These are phyloP conservation scores for Caenorhabditis sinica DNA, from an alignment of 2,888 invertebrate genomes.

Conservation along the genomic window DNA sequence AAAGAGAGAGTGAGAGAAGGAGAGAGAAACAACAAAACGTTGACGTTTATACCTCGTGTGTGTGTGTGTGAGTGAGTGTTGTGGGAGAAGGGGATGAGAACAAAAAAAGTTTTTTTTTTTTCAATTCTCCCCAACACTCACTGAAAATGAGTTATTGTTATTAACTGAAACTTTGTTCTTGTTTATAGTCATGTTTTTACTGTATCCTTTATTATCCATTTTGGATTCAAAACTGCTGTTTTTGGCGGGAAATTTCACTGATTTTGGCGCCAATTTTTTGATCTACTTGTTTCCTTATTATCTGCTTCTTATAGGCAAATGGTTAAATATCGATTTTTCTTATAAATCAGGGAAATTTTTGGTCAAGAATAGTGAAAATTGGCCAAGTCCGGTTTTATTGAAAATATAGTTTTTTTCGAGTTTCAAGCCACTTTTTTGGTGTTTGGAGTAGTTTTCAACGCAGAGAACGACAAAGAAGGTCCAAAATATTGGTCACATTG, in stretches of 20 bases:
- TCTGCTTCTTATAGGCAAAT: too few relatives aligned
- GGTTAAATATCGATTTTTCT: conserved; percentile 14
- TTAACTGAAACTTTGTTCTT: not conserved
- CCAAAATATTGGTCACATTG: too few relatives aligned
- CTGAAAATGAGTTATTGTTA: too few relatives aligned
- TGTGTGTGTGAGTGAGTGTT: conserved; percentile 3
- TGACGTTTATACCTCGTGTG: conserved; percentile 42
- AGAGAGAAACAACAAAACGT: conserved; percentile 37
- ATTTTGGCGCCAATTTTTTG: conserved; percentile 1
- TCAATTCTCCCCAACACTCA: not conserved
- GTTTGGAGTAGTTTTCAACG: too few relatives aligned
- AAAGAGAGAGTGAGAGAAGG: not conserved
- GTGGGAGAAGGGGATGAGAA: not conserved
- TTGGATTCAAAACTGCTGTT: not conserved
- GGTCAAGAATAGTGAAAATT: too few relatives aligned
- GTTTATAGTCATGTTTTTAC: not conserved
- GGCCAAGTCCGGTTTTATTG: too few relatives aligned
- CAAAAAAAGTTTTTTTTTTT: conserved; percentile 9
- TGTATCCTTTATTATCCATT: not conserved
- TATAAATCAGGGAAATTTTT: too few relatives aligned
- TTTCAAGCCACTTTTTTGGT: too few relatives aligned
- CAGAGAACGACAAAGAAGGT: too few relatives aligned
- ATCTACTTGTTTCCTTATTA: not conserved
- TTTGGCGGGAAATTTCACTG: not conserved
- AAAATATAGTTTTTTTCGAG: too few relatives aligned